A percentile compares a stretch with the other conserved stretches of the same genome.
Evolutionary conservation across 2,888 invertebrate genomes (phyloP).

Genomic region (Dysmachus trigonus): DNA sequence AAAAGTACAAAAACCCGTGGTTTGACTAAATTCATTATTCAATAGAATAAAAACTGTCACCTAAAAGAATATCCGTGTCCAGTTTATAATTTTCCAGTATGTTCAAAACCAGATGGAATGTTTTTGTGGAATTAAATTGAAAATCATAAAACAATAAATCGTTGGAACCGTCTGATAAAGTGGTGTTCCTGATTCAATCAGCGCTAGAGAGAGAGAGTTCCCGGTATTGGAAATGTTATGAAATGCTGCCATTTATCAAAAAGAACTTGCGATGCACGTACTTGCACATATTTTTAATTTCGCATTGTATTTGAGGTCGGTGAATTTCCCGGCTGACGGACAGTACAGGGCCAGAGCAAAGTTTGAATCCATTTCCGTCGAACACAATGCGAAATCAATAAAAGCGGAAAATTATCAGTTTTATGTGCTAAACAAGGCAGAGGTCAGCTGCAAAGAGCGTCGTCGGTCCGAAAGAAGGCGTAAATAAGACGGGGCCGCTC

Average conservation of each 20-base stretch:
- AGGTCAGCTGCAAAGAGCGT: neutral
- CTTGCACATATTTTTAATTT: neutral
- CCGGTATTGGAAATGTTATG: neutral
- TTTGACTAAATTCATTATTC: neutral
- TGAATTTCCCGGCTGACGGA: constrained; percentile 7
- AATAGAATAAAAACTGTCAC: neutral
- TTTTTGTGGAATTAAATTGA: neutral
- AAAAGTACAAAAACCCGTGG: neutral
- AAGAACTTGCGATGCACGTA: neutral
- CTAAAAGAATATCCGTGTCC: neutral
- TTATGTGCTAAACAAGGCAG: constrained; percentile 20
- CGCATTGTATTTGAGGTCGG: constrained; percentile 3
- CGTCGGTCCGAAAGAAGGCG: neutral
- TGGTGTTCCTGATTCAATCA: neutral
- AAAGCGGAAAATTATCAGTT: constrained; percentile 28
- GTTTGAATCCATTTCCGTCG: constrained; percentile 25
- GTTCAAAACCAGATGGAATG: neutral
- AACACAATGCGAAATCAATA: constrained; percentile 28
- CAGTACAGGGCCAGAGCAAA: constrained; percentile 22
- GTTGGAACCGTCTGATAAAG: neutral
- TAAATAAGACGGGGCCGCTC: neutral
- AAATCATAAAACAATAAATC: neutral
- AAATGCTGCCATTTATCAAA: neutral
- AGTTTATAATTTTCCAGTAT: neutral
- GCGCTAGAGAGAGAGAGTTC: neutral